Evolutionary conservation across 1,140 invertebrate species (phyloP).

Genomic region (Lerema accius): DNA sequence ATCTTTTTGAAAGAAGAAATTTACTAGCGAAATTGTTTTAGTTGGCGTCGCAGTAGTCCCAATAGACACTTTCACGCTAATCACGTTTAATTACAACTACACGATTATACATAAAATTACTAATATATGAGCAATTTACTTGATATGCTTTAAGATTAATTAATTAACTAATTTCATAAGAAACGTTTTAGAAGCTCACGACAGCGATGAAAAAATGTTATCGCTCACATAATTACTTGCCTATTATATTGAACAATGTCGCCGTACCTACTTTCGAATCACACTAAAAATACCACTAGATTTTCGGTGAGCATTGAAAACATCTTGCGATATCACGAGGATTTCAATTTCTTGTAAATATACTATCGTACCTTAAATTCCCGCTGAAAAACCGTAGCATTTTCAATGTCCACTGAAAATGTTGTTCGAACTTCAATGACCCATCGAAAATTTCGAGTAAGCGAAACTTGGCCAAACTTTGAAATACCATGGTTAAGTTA

Average conservation of each 20-base stretch:
- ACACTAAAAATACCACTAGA: too few species aligned
- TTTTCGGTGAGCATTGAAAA: too few species aligned
- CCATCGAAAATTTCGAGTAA: slow-evolving; percentile 4
- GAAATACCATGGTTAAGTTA: neutral
- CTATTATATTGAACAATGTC: slow-evolving; percentile 6
- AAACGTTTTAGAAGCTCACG: slow-evolving; percentile 34
- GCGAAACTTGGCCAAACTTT: neutral
- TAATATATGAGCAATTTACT: slow-evolving; percentile 29
- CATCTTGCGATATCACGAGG: too few species aligned
- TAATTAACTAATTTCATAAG: slow-evolving; percentile 36
- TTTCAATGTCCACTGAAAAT: neutral
- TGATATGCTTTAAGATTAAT: slow-evolving; percentile 32
- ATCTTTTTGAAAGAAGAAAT: slow-evolving; percentile 2
- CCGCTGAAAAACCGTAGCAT: neutral
- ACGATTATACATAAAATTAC: slow-evolving; percentile 17
- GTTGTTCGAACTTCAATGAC: too few species aligned
- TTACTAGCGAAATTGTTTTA: neutral
- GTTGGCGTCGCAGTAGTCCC: slow-evolving; percentile 18
- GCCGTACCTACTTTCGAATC: neutral
- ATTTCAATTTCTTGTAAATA: neutral
- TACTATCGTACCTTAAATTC: neutral
- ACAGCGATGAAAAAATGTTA: slow-evolving; percentile 34
- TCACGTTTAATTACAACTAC: slow-evolving; percentile 10
- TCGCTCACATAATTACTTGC: slow-evolving; percentile 32
- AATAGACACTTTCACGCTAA: slow-evolving; percentile 10